Evolutionary conservation across 1,140 invertebrate genomes (phyloP), one percentile per base, ranked within the genome.

Genomic region (Bombyx mandarina): DNA sequence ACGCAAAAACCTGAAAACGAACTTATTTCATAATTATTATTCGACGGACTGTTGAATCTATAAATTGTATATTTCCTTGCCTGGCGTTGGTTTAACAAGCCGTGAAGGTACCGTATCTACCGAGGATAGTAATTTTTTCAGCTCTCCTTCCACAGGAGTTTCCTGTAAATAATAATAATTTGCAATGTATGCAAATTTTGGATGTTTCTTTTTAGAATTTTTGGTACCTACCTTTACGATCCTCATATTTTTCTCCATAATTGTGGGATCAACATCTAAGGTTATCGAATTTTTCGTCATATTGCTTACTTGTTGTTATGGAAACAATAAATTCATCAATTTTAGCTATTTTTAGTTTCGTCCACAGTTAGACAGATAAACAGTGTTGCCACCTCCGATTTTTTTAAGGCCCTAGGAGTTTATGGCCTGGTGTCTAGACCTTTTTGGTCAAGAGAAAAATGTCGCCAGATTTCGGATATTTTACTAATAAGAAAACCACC

Each of bases 1-100:
- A 97, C 88, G 75, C 96, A 97, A 67, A 95, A 90, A 52, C 96
- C 96, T 97, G 76, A 12, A 86, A 89, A 55, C 6, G 44, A 22
- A 22, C 8, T 47, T 8, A 47, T 35, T 35, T 5, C 26, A 35
- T 35, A 35, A 35, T 35, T 35, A 35, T 35, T 35, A 35, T 35
- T 35, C 26, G 26, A 35, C 26, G 26, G 4, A 5, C 4, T 35
- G 26, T 35, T 35, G 2, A 35, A 35, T 35, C 26, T 35, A 3
- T 35, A 35, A 35, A 3, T 5, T 35, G 26, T 35, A n/a, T 7
- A 45, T 7, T 8, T 54, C 6, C 43, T 3, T 57, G 83, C 82
- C 82, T 77, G 82, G 81, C 45, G 54, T 75, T 45, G 82, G 82
- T 67, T 82, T 83, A 12, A 83, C 81, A 50, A 77, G 70, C 64